Base-by-base conservation (phyloP, 2,113 vertebrate genomes). In the Indri indri region DNA sequence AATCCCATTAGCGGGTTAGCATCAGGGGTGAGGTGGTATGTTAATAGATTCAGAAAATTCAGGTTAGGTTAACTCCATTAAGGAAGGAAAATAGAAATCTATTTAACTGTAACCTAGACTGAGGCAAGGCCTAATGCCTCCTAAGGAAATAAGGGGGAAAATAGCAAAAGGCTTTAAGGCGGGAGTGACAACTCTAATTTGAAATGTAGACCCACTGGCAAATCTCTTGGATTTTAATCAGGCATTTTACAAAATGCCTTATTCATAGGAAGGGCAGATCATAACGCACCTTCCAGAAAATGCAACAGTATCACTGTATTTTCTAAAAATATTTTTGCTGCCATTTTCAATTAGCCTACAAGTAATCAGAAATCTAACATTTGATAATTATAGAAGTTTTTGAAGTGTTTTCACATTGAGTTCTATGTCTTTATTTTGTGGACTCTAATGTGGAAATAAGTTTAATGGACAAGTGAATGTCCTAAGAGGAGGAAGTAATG, bases 1-100 rank as follows among this genome's bases (percentile, higher is more conserved):
- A 89, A 98, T 98, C 96, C 97, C 91, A 96, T 97, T 95, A 98
- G 92, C 74, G 34, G 52, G 30, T 65, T 17, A 95, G 91, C 73
- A 16, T 74, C 81, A 71, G 68, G 91, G 77, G 45, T 91, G 52
- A 98, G 96, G 83, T 59, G 83, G 59, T 74, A 84, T 95, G 98
- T 97, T 96, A 96, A 97, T 54, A 91, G 94, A 84, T 90, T 27
- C 50, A 84, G 68, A 87, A 97, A 96, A 95, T 70, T 90, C 23
- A 17, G 34, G 77, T 23, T 96, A 42, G 23, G 71, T 95, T 97
- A 96, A 91, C 30, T 92, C 97, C 68, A 94, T 98, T 97, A 96
- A 97, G 71, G 85, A 76, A 94, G 61, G 96, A 97, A 97, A 97
- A 89, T 52, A 83, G 70, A 95, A 83, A 95, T 70, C 80, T 73